phyloP scores from a whole-genome alignment of 1,140 invertebrate species.

The Mamestra configurata region DNA sequence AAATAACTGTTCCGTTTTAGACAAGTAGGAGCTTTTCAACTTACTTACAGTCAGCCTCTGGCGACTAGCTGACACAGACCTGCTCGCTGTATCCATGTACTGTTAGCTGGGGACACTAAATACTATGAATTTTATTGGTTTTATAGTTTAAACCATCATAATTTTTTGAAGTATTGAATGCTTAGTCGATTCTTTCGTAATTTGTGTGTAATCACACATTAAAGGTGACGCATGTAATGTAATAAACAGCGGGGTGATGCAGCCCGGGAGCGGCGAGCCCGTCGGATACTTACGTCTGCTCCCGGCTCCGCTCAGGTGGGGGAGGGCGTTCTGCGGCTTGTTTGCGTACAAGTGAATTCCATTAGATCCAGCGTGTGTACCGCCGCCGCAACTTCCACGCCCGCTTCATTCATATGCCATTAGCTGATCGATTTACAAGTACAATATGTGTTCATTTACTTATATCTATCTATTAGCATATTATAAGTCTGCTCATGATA shows the following conservation, averaged over 20 bases:
- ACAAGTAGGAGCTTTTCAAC: not conserved
- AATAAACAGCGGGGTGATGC: constrained; percentile 31
- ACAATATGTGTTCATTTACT: constrained; percentile 73
- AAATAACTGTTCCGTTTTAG: not conserved
- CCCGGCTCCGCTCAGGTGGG: constrained; percentile 63
- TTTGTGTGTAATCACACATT: constrained; percentile 26
- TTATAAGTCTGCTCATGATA: constrained; percentile 8
- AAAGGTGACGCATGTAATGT: constrained; percentile 38
- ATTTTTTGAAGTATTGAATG: not conserved
- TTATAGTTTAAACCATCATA: not conserved
- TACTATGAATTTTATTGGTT: not conserved
- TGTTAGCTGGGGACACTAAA: not conserved
- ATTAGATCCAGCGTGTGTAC: constrained; percentile 83
- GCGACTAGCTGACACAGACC: not conserved
- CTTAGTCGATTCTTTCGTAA: not conserved
- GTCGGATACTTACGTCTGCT: constrained; percentile 47
- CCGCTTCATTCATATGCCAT: constrained; percentile 86
- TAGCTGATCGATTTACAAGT: constrained; percentile 85
- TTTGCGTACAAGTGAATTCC: constrained; percentile 87
- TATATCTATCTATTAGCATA: constrained; percentile 60
- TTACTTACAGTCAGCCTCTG: not conserved
- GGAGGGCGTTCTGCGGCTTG: constrained; percentile 78
- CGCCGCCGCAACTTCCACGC: constrained; percentile 74
- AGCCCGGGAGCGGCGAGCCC: not conserved
- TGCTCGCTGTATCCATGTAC: not conserved